Percentiles rank a stretch among this genome's conserved stretches.
These are phyloP conservation scores for Adrianichthys oophorus DNA, from an alignment of 2,797 vertebrate species.

Conservation along the genomic window DNA sequence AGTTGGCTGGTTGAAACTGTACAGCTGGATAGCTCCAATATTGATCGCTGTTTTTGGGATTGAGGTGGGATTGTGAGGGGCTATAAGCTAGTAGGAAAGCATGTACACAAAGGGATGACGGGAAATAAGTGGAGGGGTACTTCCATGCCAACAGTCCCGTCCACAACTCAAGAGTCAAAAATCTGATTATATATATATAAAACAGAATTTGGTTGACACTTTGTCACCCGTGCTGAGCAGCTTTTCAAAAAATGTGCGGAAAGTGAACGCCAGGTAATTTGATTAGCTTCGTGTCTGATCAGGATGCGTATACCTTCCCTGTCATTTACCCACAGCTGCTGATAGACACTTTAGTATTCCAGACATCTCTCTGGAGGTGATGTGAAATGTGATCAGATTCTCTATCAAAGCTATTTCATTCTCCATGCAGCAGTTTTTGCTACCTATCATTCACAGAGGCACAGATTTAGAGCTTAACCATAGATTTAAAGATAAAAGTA, in stretches of 20 bases:
- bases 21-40: too few relatives aligned
- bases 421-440: slow-evolving; percentile 2
- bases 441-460: slow-evolving; percentile 6
- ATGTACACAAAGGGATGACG: too few relatives aligned
- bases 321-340: slow-evolving; percentile 36
- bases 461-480: slow-evolving; percentile 9
- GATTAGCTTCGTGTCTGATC: slow-evolving; percentile 24
- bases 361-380: slow-evolving; percentile 18
- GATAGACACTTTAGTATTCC: slow-evolving; percentile 34
- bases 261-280: slow-evolving; percentile 6
- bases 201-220: not conserved
- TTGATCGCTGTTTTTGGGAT: too few relatives aligned
- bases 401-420: slow-evolving; percentile 42
- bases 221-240: not conserved
- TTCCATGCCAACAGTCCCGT: too few relatives aligned
- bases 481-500: slow-evolving; percentile 12
- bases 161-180: too few relatives aligned
- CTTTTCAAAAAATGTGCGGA: slow-evolving; percentile 1
- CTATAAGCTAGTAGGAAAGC: too few relatives aligned
- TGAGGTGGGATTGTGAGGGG: too few relatives aligned
- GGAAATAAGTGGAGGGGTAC: too few relatives aligned
- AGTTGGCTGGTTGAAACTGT: too few relatives aligned
- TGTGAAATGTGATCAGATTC: slow-evolving; percentile 40
- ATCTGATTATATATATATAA: too few relatives aligned
- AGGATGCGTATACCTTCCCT: slow-evolving; percentile 24